Conservation (phyloP, 2,113 vertebrate species). For the Hydrochoerus hydrochaeris region DNA sequence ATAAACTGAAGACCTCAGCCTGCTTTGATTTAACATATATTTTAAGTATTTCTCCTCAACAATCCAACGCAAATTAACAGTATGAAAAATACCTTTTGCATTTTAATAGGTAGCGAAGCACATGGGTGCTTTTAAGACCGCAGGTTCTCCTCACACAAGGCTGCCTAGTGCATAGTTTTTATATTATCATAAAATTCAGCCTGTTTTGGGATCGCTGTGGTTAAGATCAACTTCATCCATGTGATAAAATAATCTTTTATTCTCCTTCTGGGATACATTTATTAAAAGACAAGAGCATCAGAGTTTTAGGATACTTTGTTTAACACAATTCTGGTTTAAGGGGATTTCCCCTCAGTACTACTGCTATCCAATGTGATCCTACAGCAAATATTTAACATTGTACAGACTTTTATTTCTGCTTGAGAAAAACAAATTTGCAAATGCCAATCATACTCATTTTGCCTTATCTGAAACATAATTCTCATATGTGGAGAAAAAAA, state of each 20-base stretch:
- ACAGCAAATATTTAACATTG: slow-evolving; percentile 48
- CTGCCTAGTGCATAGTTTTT: not conserved
- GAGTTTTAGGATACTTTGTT: not conserved
- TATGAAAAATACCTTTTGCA: not conserved
- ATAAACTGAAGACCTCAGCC: not conserved
- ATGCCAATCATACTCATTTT: not conserved
- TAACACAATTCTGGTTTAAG: slow-evolving; percentile 22
- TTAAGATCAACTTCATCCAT: slow-evolving; percentile 14
- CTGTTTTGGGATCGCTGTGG: slow-evolving; percentile 23
- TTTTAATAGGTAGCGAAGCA: not conserved
- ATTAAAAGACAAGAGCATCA: slow-evolving; percentile 35
- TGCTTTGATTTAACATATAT: not conserved
- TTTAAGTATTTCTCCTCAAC: slow-evolving; percentile 2
- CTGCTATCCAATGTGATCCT: slow-evolving; percentile 2
- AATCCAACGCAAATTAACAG: not conserved
- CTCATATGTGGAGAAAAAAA: not conserved
- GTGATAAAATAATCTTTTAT: slow-evolving; percentile 47
- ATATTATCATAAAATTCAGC: not conserved
- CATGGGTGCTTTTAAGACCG: not conserved
- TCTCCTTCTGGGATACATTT: not conserved
- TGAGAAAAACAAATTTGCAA: slow-evolving; percentile 58
- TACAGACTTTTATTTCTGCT: slow-evolving; percentile 9
- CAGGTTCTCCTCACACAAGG: not conserved
- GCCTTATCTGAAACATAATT: slow-evolving; percentile 10
- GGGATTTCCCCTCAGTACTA: not conserved